These are phyloP conservation scores for Ageneiosus marmoratus DNA, from an alignment of 2,113 vertebrate genomes.

Conservation along the genomic window DNA sequence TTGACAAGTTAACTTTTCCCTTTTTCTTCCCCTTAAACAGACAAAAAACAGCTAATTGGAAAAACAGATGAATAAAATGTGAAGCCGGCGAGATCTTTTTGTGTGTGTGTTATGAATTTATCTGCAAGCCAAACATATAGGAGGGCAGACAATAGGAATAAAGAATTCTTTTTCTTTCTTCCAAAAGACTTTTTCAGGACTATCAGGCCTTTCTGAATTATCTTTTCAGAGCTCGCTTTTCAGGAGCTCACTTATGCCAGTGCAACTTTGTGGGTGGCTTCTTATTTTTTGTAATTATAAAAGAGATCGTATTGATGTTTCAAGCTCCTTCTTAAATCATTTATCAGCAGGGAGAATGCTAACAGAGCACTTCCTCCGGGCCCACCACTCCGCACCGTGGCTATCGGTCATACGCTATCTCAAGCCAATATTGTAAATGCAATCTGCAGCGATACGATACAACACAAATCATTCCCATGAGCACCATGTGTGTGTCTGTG, in stretches of 20 bases:
- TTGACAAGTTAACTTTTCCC: constrained; percentile 39
- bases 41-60: constrained; percentile 53
- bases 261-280: constrained; percentile 72
- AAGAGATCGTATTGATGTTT: constrained; percentile 76
- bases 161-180: constrained; percentile 69
- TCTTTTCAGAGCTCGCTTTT: constrained; percentile 64
- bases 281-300: constrained; percentile 74
- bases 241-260: constrained; percentile 51
- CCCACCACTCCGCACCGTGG: constrained; percentile 27
- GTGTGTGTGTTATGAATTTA: constrained; percentile 59
- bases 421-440: constrained; percentile 71
- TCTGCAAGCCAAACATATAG: constrained; percentile 63
- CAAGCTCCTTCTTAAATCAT: constrained; percentile 73
- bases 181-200: constrained; percentile 27
- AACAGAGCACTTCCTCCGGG: constrained; percentile 73
- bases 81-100: constrained; percentile 35
- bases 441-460: constrained; percentile 58
- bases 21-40: constrained; percentile 18
- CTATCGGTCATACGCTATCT: constrained; percentile 65
- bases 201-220: constrained; percentile 64
- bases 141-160: constrained; percentile 71
- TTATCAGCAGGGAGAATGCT: constrained; percentile 70
- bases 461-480: constrained; percentile 71
- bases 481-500: constrained; percentile 17
- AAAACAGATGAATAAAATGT: constrained; percentile 71